Percentiles rank a stretch among this genome's conserved stretches.
phyloP scores from a whole-genome alignment of 37 sponge, comb jelly and placozoan genomes.

The Amphimedon queenslandica region DNA sequence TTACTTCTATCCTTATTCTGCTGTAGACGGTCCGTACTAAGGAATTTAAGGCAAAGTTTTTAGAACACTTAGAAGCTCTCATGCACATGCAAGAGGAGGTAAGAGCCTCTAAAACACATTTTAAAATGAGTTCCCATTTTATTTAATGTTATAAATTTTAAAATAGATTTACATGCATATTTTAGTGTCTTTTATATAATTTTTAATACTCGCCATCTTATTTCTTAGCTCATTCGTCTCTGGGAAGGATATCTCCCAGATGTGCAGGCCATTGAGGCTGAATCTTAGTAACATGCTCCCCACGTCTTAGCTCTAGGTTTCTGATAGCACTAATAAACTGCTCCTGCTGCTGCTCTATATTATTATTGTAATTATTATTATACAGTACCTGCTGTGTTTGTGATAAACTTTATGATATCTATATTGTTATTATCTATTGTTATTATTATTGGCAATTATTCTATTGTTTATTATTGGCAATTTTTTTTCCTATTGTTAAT shows the following conservation, averaged over 20 bases:
- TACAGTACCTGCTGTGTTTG: background rate
- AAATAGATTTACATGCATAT: background rate
- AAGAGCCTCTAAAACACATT: background rate
- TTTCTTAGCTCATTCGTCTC: conserved; percentile 47
- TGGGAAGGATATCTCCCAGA: conserved; percentile 87
- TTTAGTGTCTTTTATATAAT: background rate
- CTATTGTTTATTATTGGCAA: conserved; percentile 8
- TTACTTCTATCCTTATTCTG: background rate
- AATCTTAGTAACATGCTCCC: background rate
- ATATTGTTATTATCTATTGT: background rate
- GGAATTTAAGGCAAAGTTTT: conserved; percentile 74
- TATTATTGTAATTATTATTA: conserved; percentile 5
- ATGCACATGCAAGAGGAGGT: conserved; percentile 85
- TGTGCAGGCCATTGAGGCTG: conserved; percentile 55
- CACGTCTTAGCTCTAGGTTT: no score
- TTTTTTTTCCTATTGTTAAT: background rate
- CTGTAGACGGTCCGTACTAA: conserved; percentile 38
- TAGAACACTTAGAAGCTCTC: conserved; percentile 64
- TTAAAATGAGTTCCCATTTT: no score
- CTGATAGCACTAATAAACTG: no score
- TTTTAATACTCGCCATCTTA: no score
- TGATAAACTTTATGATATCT: background rate
- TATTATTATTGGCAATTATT: background rate
- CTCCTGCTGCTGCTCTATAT: no score
- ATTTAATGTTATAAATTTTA: no score